A percentile compares a stretch with the other conserved stretches of the same genome.
Evolutionary conservation across 2,888 invertebrate genomes (phyloP).

Genomic region (Nowickia ferox): DNA sequence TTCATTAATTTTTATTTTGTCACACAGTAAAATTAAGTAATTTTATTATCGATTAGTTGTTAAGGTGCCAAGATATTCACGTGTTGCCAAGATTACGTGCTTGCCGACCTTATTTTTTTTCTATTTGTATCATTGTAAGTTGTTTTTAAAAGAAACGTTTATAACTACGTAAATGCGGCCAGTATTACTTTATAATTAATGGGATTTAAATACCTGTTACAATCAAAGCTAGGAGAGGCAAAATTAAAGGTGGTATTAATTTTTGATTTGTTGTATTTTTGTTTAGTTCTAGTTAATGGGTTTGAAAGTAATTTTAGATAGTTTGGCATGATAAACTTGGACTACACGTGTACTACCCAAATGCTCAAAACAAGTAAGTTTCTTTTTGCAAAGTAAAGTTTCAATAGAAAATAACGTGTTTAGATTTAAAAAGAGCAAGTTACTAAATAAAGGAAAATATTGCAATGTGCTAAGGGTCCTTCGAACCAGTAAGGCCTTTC

Average conservation of each 20-base stretch:
- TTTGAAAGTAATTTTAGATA: too few species aligned
- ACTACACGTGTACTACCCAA: too few species aligned
- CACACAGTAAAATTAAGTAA: neutral
- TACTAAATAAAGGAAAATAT: too few species aligned
- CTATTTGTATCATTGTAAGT: neutral
- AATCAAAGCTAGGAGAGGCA: neutral
- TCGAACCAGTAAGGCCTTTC: too few species aligned
- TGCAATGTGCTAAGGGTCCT: too few species aligned
- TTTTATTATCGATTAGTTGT: conserved; percentile 21
- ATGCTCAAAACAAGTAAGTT: too few species aligned
- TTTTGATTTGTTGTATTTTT: neutral
- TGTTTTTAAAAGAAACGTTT: conserved; percentile 8
- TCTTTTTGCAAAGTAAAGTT: too few species aligned
- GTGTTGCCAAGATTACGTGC: conserved; percentile 19
- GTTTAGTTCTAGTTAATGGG: neutral
- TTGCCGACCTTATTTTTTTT: neutral
- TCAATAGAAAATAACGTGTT: too few species aligned
- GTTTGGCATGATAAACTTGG: too few species aligned
- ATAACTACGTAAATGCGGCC: neutral
- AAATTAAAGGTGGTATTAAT: neutral
- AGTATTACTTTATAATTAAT: conserved; percentile 7
- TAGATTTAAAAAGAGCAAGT: too few species aligned
- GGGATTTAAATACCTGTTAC: conserved; percentile 21
- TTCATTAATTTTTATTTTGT: neutral
- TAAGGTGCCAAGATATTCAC: conserved; percentile 2